Evolutionary conservation across 2,113 vertebrate species (phyloP), one percentile per base, ranked within the genome.

Genomic region (Oceanodroma tethys): DNA sequence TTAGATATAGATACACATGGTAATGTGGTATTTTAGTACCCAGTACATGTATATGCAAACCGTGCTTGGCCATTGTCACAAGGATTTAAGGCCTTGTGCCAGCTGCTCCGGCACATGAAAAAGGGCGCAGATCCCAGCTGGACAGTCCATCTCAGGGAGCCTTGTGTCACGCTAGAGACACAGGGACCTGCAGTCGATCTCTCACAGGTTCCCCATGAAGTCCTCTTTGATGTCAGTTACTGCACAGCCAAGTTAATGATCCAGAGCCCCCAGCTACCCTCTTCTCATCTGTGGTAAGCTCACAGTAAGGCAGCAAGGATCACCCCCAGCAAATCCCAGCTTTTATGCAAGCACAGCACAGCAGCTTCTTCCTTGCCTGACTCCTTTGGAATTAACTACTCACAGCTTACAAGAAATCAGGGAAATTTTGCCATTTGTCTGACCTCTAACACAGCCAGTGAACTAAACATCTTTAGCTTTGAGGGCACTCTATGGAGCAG

Each of bases 161-260:
- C 27, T 27, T 36, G 11, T 9, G 32, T 11, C 27, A 42, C 52
- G 10, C 11, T 26, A 10, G 22, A n/a, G 50, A 65, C 29, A 45
- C 17, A 20, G 66, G 32, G n/a, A 66, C 42, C 23, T 42, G 45
- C 26, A 36, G n/a, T 7, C 0, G 0, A 22, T 36, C 23, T 63
- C 65, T 67, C 42, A 43, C 22, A 52, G 17, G 38, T 29, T 9
- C 45, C 21, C n/a, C 52, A 9, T 10, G 13, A 52, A 63, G 20
- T 17, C 23, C 32, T 63, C 62, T 23, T 19, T 32, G 25, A 36
- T 20, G 21, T 29, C 43, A 70, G 27, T 16, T 29, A 34, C 62
- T 38, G 38, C 58, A 53, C 38, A 25, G 22, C 11, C 9, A 50
- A 18, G 53, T 70, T 22, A 48, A 62, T 8, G 23, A 43, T 14